A percentile compares a stretch with the other conserved stretches of the same genome.
Evolutionary conservation across 2,113 vertebrate genomes (phyloP).

Genomic region (Neotoma lepida): DNA sequence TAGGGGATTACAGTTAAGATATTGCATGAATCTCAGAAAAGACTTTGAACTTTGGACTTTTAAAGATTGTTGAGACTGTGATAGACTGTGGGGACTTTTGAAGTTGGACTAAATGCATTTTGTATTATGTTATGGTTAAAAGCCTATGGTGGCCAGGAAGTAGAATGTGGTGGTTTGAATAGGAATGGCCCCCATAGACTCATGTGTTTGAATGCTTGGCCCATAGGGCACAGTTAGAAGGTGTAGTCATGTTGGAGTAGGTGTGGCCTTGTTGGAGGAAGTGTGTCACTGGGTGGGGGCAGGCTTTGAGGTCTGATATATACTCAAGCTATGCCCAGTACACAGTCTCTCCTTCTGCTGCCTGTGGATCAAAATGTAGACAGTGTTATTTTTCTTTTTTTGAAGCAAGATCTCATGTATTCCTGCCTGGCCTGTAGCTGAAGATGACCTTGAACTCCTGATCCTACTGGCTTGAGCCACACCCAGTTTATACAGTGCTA

Average conservation of each 20-base stretch:
- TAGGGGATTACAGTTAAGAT: too few species aligned
- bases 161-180: neutral
- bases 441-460: neutral
- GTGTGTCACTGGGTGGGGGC: neutral
- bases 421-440: neutral
- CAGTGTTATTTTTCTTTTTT: neutral
- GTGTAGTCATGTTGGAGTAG: neutral
- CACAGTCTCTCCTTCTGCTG: neutral
- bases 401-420: neutral
- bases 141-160: neutral
- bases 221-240: too few species aligned
- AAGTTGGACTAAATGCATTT: too few species aligned
- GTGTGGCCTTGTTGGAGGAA: neutral
- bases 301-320: neutral
- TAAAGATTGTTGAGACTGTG: too few species aligned
- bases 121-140: neutral
- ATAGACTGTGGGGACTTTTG: neutral
- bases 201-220: neutral
- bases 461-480: neutral
- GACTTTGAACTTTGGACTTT: too few species aligned
- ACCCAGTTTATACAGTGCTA: neutral
- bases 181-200: neutral
- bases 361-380: neutral
- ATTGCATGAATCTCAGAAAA: too few species aligned
- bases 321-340: neutral